Conservation (phyloP, 2,888 invertebrate species). For the Dysmachus trigonus region DNA sequence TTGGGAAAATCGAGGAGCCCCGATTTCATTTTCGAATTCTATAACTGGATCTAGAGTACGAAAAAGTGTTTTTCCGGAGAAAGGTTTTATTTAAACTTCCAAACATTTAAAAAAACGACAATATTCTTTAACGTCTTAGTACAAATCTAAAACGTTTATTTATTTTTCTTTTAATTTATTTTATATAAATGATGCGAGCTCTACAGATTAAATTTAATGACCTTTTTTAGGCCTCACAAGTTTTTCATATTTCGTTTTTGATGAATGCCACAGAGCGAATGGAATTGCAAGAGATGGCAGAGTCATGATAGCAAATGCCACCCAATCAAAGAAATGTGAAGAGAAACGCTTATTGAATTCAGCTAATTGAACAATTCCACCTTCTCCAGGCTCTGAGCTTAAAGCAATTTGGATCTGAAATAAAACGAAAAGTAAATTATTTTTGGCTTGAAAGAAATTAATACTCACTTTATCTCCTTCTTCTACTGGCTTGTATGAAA, state of each 20-base stretch:
- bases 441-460: neutral
- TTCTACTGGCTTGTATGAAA: slow-evolving; percentile 87
- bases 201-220: neutral
- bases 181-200: neutral
- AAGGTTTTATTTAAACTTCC: too few relatives aligned
- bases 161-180: slow-evolving; percentile 11
- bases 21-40: too few relatives aligned
- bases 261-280: slow-evolving; percentile 92
- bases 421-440: slow-evolving; percentile 46
- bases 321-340: slow-evolving; percentile 96
- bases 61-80: too few relatives aligned
- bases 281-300: slow-evolving; percentile 94
- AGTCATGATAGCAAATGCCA: slow-evolving; percentile 96
- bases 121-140: neutral
- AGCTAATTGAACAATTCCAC: slow-evolving; percentile 88
- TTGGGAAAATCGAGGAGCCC: too few relatives aligned
- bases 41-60: too few relatives aligned
- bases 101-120: neutral
- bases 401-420: slow-evolving; percentile 75
- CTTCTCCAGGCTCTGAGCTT: slow-evolving; percentile 95
- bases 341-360: slow-evolving; percentile 98
- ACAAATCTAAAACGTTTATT: slow-evolving; percentile 15
- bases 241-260: slow-evolving; percentile 93
- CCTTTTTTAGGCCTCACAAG: slow-evolving; percentile 76
- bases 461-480: slow-evolving; percentile 76